These are phyloP conservation scores for silkworm (Bombyx mori) DNA, from an alignment of 1,140 invertebrate genomes.

Conservation along the genomic window ASM3026992v2 NC_085112.1:13461001-13461500, in stretches of 20 bases:
- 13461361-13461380: slow-evolving; percentile 34
- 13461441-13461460: too few relatives aligned
- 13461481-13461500: too few relatives aligned
- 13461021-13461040: not conserved
- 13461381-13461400: slow-evolving; percentile 39
- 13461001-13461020: too few relatives aligned
- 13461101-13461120: slow-evolving; percentile 6
- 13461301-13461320: slow-evolving; percentile 58
- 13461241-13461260: too few relatives aligned
- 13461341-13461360: slow-evolving; percentile 46
- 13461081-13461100: slow-evolving; percentile 2
- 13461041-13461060: slow-evolving; percentile 1
- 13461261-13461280: slow-evolving; percentile 43
- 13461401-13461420: slow-evolving; percentile 22
- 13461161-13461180: not conserved
- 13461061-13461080: not conserved
- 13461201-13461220: slow-evolving; percentile 22
- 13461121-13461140: slow-evolving; percentile 13
- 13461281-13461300: slow-evolving; percentile 37
- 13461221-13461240: slow-evolving; percentile 38
- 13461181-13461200: slow-evolving; percentile 29
- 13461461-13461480: too few relatives aligned
- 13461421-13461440: not conserved
- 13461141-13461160: slow-evolving; percentile 26
- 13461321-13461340: slow-evolving; percentile 57